Conservation (phyloP, 2,797 vertebrate species). For the Megalops cyprinoides region DNA sequence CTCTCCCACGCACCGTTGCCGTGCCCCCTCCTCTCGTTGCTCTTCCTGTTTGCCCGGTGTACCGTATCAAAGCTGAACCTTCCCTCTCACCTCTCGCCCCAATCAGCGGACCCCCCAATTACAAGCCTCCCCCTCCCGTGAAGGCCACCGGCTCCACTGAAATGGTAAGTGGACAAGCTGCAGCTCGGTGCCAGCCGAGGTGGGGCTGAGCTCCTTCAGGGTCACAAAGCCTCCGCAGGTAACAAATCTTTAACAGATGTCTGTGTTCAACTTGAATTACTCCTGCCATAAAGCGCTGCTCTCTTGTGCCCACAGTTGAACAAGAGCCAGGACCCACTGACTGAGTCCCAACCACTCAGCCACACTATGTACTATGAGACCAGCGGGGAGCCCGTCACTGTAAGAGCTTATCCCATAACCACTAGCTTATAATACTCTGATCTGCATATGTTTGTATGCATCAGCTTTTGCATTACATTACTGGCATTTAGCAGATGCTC, state of each 20-base stretch:
- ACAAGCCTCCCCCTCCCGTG: slow-evolving; percentile 75
- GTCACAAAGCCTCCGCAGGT: slow-evolving; percentile 17
- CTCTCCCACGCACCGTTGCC: not conserved
- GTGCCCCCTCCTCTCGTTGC: not conserved
- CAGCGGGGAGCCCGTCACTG: slow-evolving; percentile 70
- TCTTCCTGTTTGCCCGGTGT: not conserved
- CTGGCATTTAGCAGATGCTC: too few species aligned
- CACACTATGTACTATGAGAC: slow-evolving; percentile 74
- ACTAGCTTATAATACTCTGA: too few species aligned
- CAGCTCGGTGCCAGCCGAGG: slow-evolving; percentile 10
- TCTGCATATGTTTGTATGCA: too few species aligned
- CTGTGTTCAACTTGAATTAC: slow-evolving; percentile 22
- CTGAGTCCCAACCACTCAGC: slow-evolving; percentile 67
- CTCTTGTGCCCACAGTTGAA: slow-evolving; percentile 60
- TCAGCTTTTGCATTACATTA: too few species aligned
- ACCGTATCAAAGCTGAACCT: not conserved
- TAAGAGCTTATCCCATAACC: slow-evolving; percentile 46
- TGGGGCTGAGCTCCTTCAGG: slow-evolving; percentile 11
- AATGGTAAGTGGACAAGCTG: slow-evolving; percentile 68
- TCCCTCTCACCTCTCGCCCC: slow-evolving; percentile 42
- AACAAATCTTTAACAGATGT: slow-evolving; percentile 9
- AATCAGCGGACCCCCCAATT: slow-evolving; percentile 73
- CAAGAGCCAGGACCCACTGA: slow-evolving; percentile 63
- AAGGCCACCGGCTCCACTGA: slow-evolving; percentile 70
- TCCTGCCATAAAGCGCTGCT: slow-evolving; percentile 31